Conservation (phyloP, 2,797 vertebrate species). For the Onychomys leucogaster region DNA sequence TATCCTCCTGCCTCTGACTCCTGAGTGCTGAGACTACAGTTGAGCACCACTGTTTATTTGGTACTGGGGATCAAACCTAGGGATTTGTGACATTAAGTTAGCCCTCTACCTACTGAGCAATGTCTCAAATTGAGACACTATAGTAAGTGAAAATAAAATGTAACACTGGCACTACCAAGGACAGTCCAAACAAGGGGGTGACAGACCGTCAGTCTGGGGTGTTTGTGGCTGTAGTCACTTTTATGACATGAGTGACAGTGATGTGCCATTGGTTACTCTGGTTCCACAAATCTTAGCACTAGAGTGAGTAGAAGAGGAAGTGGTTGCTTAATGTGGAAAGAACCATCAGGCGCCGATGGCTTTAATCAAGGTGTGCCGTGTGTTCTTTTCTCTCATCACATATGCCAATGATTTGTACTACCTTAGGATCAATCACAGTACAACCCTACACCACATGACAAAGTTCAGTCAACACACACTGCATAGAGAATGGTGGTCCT, state of each 20-base stretch:
- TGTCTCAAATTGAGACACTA: neutral
- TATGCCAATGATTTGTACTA: neutral
- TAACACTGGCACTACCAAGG: neutral
- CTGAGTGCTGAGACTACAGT: neutral
- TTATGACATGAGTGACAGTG: neutral
- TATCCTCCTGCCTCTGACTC: neutral
- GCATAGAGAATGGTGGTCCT: neutral
- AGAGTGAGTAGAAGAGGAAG: neutral
- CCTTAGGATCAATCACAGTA: neutral
- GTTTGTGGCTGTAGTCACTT: slow-evolving; percentile 4
- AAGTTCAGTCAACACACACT: too few species aligned
- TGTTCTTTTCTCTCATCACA: neutral
- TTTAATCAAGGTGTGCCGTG: neutral
- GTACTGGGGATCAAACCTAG: neutral
- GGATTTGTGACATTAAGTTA: neutral
- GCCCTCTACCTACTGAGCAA: neutral
- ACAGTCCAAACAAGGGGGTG: neutral
- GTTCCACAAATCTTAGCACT: neutral
- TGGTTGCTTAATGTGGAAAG: neutral
- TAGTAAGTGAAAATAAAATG: neutral
- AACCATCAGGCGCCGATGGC: neutral
- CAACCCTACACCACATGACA: neutral
- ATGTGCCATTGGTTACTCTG: neutral
- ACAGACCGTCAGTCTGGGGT: neutral
- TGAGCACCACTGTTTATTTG: neutral